Conservation (phyloP, 2,113 vertebrate genomes). For the Poecile atricapillus region DNA sequence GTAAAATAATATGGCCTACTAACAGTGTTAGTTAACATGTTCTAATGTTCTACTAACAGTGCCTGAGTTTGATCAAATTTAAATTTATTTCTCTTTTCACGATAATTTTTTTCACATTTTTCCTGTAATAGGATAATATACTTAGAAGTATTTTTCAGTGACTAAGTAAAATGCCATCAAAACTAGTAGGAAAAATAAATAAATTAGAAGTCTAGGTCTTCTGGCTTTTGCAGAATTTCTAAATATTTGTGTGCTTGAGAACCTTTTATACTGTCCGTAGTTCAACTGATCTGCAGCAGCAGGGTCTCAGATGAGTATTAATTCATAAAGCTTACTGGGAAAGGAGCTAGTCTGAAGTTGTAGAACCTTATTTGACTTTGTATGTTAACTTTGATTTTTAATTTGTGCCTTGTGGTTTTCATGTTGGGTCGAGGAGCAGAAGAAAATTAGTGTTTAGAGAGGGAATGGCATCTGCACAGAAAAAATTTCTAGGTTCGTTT, state of each 20-base stretch:
- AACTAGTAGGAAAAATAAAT: not conserved
- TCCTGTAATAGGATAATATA: not conserved
- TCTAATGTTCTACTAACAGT: not conserved
- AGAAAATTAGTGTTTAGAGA: not conserved
- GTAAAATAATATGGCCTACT: not conserved
- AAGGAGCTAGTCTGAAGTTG: not conserved
- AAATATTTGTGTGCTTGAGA: not conserved
- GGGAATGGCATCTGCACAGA: not conserved
- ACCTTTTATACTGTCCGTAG: not conserved
- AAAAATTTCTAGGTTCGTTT: not conserved
- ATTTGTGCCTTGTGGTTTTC: not conserved
- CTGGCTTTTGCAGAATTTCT: not conserved
- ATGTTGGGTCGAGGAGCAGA: not conserved
- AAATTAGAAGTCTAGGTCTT: not conserved
- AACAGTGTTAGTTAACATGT: too few species aligned
- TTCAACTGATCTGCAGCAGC: not conserved
- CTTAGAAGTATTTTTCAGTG: not conserved
- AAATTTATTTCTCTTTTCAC: not conserved
- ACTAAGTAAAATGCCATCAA: not conserved
- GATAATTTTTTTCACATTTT: not conserved
- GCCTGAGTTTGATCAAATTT: not conserved
- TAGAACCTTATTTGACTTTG: not conserved
- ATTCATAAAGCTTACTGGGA: not conserved
- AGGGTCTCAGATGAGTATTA: not conserved
- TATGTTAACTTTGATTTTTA: not conserved